Base-by-base conservation (phyloP, 2,888 invertebrate species). In the Corbicula japonica region DNA sequence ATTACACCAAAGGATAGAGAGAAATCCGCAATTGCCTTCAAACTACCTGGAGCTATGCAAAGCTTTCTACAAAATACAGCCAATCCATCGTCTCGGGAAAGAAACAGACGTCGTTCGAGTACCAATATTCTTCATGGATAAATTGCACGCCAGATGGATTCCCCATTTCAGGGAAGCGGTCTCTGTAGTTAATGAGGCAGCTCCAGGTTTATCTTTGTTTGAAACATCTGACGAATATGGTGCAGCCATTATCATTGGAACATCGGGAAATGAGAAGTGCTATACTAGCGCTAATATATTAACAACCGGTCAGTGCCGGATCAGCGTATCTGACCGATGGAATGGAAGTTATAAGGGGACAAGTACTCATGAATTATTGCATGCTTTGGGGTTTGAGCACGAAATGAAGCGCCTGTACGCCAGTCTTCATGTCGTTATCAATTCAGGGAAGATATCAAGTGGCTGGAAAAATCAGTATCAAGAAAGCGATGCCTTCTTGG, bases 321-420 rank as follows among this genome's bases (percentile, higher is more conserved):
- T 54, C 28, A 15, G 8, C 28, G 18, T 54, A 26, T 18, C 12
- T 4, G 18, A 54, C 54, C 15, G 28, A 6, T 54, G 54, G 54
- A 6, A 18, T 8, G 54, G 54, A 26, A 30, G 30, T 26, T 54
- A 30, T 23, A 23, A 54, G 28, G 30, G 54, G 18, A 54, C 54
- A 15, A 26, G 54, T 23, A 54, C 54, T 18, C 54, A 54, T 18
- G 26, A 54, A 30, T 30, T 54, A 26, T 18, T 54, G 3, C 54
- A 54, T 30, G 54, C 54, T 21, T 5, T 54, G 5, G 54, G 54
- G 18, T 54, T 54, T 30, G 26, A 54, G 6, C 54, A 54, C 26
- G 54, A 54, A 54, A 54, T 54, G 54, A 54, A 54, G 26, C 54
- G 54, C 8, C 4, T 54, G 26, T 54, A 54, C 28, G 54, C 54